phyloP scores from a whole-genome alignment of 2,888 invertebrate species.

The Drosophila nr. medialis region DNA sequence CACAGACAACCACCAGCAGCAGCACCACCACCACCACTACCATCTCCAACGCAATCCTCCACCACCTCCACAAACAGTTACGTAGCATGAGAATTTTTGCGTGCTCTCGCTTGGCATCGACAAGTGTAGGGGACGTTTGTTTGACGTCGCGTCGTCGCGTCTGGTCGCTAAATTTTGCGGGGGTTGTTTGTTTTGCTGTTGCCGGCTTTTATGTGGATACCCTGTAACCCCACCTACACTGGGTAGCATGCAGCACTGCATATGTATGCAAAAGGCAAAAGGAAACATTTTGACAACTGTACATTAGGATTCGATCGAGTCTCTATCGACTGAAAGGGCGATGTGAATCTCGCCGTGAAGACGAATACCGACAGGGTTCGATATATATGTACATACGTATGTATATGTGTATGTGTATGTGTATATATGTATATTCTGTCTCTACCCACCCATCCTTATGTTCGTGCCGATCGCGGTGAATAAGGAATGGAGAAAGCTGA shows the following conservation, averaged over 20 bases:
- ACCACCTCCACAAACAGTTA: slow-evolving; percentile 52
- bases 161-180: slow-evolving; percentile 74
- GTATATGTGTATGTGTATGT: too few relatives aligned
- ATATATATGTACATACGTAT: too few relatives aligned
- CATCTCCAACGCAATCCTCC: slow-evolving; percentile 43
- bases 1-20: slow-evolving; percentile 7
- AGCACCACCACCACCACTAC: slow-evolving; percentile 4
- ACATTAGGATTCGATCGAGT: background rate
- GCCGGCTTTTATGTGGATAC: slow-evolving; percentile 9
- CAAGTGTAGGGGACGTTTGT: slow-evolving; percentile 65
- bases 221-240: background rate
- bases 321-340: background rate
- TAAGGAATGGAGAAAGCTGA: background rate
- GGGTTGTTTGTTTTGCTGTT: slow-evolving; percentile 65
- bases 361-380: too few relatives aligned
- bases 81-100: slow-evolving; percentile 51
- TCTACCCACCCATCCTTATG: too few relatives aligned
- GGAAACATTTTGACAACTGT: background rate
- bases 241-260: background rate
- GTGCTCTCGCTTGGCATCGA: slow-evolving; percentile 64
- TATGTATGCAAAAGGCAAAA: background rate
- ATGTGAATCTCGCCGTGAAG: background rate
- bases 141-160: slow-evolving; percentile 64
- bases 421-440: too few relatives aligned
- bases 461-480: background rate